Evolutionary conservation across 1,140 invertebrate species (phyloP).

Genomic region (Amphibalanus amphitrite): DNA sequence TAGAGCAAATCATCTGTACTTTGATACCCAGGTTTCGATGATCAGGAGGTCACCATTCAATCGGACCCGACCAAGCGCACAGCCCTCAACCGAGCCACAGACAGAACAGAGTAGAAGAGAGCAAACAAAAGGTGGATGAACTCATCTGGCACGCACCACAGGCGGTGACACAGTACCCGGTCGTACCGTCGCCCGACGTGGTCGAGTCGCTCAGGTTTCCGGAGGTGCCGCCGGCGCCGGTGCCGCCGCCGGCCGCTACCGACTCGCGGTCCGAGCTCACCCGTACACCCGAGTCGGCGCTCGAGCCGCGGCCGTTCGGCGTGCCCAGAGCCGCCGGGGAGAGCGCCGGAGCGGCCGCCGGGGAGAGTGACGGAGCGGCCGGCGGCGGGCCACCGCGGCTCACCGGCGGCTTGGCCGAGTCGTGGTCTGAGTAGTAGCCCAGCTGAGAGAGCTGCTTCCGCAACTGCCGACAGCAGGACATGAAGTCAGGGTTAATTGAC

Average conservation of each 20-base stretch:
- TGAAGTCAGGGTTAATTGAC: no score
- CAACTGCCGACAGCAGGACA: constrained; percentile 37
- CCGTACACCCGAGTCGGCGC: constrained; percentile 65
- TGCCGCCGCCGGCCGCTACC: constrained; percentile 36
- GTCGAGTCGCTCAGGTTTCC: constrained; percentile 56
- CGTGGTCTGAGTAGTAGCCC: constrained; percentile 46
- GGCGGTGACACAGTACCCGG: neutral
- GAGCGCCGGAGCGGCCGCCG: constrained; percentile 13
- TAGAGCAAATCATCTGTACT: no score
- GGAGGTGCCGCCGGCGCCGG: constrained; percentile 18
- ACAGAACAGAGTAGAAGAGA: no score
- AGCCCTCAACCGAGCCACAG: neutral
- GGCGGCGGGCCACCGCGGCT: constrained; percentile 17
- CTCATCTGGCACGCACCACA: neutral
- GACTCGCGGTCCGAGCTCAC: constrained; percentile 62
- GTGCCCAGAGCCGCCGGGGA: constrained; percentile 16
- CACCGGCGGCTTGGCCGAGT: constrained; percentile 19
- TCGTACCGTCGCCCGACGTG: neutral
- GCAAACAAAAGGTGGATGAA: neutral
- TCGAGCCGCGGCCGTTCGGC: constrained; percentile 49
- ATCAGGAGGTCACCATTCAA: no score
- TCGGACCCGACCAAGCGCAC: neutral
- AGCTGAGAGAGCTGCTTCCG: constrained; percentile 46
- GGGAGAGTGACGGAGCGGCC: constrained; percentile 15
- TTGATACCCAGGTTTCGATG: no score